Evolutionary conservation across 1,140 invertebrate genomes (phyloP).

Genomic region (Penaeus chinensis): DNA sequence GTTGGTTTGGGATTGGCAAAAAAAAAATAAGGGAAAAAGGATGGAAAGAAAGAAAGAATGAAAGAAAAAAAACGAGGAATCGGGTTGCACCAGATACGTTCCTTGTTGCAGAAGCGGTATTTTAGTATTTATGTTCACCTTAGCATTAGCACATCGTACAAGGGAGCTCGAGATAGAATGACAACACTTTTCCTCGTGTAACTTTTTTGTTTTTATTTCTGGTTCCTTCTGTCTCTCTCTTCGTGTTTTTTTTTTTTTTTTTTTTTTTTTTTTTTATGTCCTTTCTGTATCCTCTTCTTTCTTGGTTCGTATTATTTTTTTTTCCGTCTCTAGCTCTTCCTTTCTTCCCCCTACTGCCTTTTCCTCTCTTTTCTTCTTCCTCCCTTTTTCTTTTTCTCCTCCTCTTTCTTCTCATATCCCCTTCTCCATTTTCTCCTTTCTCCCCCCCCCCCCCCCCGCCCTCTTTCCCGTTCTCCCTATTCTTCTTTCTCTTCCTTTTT

Average conservation of each 20-base stretch:
- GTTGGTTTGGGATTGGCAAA: background rate
- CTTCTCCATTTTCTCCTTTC: background rate
- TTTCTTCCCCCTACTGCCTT: background rate
- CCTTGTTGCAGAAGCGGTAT: background rate
- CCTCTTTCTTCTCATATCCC: background rate
- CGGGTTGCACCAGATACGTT: background rate
- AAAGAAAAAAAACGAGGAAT: background rate
- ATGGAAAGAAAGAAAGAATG: conserved; percentile 1
- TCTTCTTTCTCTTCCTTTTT: conserved; percentile 18
- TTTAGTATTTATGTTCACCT: background rate
- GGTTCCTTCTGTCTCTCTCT: too few species aligned
- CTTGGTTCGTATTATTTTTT: too few species aligned
- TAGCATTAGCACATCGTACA: background rate
- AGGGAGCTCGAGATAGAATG: too few species aligned
- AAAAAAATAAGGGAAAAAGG: conserved; percentile 23
- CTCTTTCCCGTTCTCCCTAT: conserved; percentile 17
- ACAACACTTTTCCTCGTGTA: too few species aligned
- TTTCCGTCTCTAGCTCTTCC: background rate
- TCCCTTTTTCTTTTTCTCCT: conserved; percentile 5
- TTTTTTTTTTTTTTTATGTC: too few species aligned
- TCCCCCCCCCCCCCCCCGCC: conserved; percentile 1
- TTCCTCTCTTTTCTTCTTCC: background rate
- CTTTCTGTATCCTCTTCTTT: too few species aligned
- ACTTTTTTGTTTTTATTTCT: too few species aligned
- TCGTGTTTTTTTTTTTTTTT: too few species aligned